Base-by-base conservation (phyloP, 92 coral and sea anemone genomes). In the Porites lobata region DNA sequence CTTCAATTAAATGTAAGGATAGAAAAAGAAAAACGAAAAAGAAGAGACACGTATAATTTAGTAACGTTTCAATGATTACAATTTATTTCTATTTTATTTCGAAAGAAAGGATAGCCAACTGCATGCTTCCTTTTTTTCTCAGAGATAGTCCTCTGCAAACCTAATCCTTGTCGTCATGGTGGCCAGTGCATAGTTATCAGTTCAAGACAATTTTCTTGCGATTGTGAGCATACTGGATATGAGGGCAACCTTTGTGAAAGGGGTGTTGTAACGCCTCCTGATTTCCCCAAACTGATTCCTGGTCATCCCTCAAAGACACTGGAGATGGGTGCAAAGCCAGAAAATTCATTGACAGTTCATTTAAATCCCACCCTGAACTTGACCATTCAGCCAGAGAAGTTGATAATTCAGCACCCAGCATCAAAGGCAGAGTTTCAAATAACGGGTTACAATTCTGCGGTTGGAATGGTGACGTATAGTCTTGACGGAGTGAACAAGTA, bases 181-280 rank as follows among this genome's bases (percentile, higher is more conserved):
- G 92, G 95, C 22, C 81, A 58, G 53, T 92, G 95, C 69, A 26
- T 54, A 8, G 61, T 77, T 1, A 24, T 79, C 11, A 50, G 66
- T 54, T 57, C 29, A 24, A 43, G 24, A 6, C 18, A 64, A 19
- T 79, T 75, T 15, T 73, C 54, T 13, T 90, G 95, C 54, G 91
- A 92, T 47, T 92, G 95, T 66, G 70, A 58, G 59, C 32, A 43
- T 7, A 92, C 93, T 86, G 95, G 95, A 15, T 92, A 72, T 43
- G 86, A 86, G 62, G 95, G 95, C 15, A 65, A 78, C 20, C 58
- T 43, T 4, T 92, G 95, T 63, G 78, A 92, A 66, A 70, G 51
- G 18, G 95, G 95, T 14, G 22, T 81, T 62, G 53, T 92, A 13
- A 84, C 65, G 4, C 73, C 79, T 9, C 95, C 95, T 17, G 70